These are phyloP conservation scores for Cheilosia vernalis DNA, from an alignment of 2,888 invertebrate species.

Conservation along the genomic window DNA sequence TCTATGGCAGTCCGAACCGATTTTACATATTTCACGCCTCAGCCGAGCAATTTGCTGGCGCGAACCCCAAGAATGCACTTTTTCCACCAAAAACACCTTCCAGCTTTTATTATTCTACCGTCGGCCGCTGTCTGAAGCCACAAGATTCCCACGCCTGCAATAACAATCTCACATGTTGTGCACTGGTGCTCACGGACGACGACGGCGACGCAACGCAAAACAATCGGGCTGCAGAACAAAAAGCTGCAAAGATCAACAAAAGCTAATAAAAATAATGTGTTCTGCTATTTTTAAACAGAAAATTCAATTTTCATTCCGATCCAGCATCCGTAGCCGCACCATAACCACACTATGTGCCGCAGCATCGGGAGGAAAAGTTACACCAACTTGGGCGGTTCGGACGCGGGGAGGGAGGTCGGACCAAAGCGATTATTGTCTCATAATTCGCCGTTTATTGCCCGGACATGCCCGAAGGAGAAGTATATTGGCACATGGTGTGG, in stretches of 20 bases:
- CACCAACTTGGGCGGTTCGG: constrained; percentile 28
- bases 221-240: constrained; percentile 33
- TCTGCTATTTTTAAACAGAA: constrained; percentile 69
- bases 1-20: neutral
- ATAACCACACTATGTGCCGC: neutral
- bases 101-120: constrained; percentile 18
- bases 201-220: neutral
- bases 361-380: constrained; percentile 32
- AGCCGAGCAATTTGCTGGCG: constrained; percentile 12
- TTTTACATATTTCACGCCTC: neutral
- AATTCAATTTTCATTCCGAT: constrained; percentile 65
- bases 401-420: neutral
- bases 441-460: constrained; percentile 74
- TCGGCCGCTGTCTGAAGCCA: constrained; percentile 26
- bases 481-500: constrained; percentile 64
- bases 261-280: constrained; percentile 64
- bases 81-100: constrained; percentile 35
- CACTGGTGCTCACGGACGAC: constrained; percentile 3
- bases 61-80: constrained; percentile 46
- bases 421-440: constrained; percentile 73
- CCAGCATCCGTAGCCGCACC: neutral
- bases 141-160: constrained; percentile 70
- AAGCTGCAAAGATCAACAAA: constrained; percentile 61
- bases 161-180: constrained; percentile 43
- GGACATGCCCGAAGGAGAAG: constrained; percentile 71